phyloP scores from a whole-genome alignment of 2,888 invertebrate species.

The Hedya salicella region DNA sequence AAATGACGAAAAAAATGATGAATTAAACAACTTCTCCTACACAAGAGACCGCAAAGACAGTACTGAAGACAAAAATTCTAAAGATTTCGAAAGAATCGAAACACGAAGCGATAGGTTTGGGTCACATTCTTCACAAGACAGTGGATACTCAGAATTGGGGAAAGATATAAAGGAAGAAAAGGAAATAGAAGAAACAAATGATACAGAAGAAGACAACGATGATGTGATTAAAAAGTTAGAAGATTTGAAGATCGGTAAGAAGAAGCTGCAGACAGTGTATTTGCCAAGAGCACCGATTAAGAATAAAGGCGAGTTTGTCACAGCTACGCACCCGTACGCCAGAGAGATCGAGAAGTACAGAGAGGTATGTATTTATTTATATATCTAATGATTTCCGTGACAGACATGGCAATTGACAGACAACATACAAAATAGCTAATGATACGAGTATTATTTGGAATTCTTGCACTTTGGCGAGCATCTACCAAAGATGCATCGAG shows the following conservation, averaged over 20 bases:
- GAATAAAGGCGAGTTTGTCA: constrained; percentile 42
- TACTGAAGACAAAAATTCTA: constrained; percentile 52
- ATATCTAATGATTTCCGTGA: neutral
- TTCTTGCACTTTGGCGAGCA: too few relatives aligned
- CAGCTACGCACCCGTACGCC: constrained; percentile 48
- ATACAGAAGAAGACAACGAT: constrained; percentile 42
- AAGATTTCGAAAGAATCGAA: constrained; percentile 43
- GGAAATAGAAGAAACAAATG: constrained; percentile 33
- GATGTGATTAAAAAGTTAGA: constrained; percentile 48
- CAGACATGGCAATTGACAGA: too few relatives aligned
- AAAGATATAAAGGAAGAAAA: constrained; percentile 40
- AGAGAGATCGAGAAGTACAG: constrained; percentile 41
- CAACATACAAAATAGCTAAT: too few relatives aligned
- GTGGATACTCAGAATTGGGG: constrained; percentile 67
- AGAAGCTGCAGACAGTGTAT: constrained; percentile 55
- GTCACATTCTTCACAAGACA: constrained; percentile 73
- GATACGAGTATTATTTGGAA: too few relatives aligned
- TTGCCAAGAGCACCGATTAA: constrained; percentile 54
- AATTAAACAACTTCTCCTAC: constrained; percentile 62
- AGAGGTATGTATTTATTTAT: constrained; percentile 47
- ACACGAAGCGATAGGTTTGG: constrained; percentile 57
- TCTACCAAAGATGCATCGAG: too few relatives aligned
- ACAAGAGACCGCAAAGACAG: constrained; percentile 31
- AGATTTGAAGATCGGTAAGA: constrained; percentile 50
- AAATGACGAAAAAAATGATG: constrained; percentile 55